Percentiles rank a stretch among this genome's conserved stretches.
phyloP scores from a whole-genome alignment of 2,797 vertebrate genomes.

The Myotis findleyi region DNA sequence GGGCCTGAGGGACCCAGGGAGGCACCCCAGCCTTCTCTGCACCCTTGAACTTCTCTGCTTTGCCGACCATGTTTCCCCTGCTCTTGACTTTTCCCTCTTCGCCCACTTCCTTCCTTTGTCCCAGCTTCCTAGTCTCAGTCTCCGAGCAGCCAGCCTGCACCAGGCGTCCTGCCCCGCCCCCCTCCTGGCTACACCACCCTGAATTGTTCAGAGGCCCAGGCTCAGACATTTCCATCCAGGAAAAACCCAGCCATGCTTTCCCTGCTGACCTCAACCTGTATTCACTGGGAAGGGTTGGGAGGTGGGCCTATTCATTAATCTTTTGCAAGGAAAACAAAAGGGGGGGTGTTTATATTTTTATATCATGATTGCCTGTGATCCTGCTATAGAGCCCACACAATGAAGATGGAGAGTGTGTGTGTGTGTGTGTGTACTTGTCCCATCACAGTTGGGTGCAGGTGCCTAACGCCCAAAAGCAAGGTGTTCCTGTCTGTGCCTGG shows the following conservation, averaged over 20 bases:
- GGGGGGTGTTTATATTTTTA: background rate
- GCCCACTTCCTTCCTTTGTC: background rate
- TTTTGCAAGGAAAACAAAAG: background rate
- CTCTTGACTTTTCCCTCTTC: background rate
- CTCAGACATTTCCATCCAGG: too few relatives aligned
- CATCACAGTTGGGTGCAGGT: background rate
- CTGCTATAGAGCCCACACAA: rapidly evolving
- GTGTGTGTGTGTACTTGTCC: background rate
- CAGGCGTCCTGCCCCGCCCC: background rate
- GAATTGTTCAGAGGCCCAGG: background rate
- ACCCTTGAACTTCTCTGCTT: background rate
- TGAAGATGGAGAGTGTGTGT: background rate
- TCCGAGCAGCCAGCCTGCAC: background rate
- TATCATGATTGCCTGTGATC: background rate
- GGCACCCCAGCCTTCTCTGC: background rate
- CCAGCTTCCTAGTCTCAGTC: background rate
- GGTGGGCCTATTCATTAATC: background rate
- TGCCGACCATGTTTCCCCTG: background rate
- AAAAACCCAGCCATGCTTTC: background rate
- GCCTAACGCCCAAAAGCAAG: background rate
- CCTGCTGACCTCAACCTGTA: background rate
- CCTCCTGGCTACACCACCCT: background rate
- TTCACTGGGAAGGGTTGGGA: background rate
- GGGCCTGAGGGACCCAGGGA: too few relatives aligned
- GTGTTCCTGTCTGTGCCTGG: background rate